Conservation (phyloP, 2,888 invertebrate genomes). For the Synergus japonicus region DNA sequence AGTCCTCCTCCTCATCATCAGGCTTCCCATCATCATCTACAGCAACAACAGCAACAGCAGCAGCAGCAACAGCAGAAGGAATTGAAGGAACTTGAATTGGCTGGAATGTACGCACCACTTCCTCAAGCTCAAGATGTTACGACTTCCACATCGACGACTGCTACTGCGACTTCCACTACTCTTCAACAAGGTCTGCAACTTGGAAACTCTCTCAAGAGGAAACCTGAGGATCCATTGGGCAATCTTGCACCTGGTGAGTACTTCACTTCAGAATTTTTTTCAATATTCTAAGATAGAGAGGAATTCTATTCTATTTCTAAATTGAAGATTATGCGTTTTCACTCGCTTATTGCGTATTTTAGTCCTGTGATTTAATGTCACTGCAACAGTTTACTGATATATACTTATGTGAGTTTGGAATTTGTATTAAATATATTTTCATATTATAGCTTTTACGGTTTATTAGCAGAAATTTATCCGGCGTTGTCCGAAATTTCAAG, state of each 20-base stretch:
- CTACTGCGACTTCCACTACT: constrained; percentile 76
- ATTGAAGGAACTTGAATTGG: constrained; percentile 73
- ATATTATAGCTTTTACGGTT: too few relatives aligned
- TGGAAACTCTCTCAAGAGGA: constrained; percentile 71
- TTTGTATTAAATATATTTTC: too few relatives aligned
- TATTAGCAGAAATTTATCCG: too few relatives aligned
- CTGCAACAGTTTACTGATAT: too few relatives aligned
- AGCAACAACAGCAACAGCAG: constrained; percentile 75
- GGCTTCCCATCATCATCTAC: constrained; percentile 71
- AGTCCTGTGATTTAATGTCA: too few relatives aligned
- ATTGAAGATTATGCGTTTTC: too few relatives aligned
- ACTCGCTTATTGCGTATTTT: neutral
- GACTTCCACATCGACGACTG: constrained; percentile 75
- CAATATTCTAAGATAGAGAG: too few relatives aligned
- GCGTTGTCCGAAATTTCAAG: too few relatives aligned
- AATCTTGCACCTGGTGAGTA: constrained; percentile 69
- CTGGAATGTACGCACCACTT: constrained; percentile 73
- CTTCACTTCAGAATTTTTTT: neutral
- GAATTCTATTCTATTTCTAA: too few relatives aligned
- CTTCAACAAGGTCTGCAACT: constrained; percentile 71
- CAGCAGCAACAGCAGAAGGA: constrained; percentile 78
- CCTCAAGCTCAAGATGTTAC: constrained; percentile 77
- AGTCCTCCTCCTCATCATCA: constrained; percentile 77
- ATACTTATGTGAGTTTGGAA: too few relatives aligned
- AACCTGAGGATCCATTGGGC: constrained; percentile 71